Evolutionary conservation across 2,888 invertebrate genomes (phyloP), one percentile per base, ranked within the genome.

Genomic region (Pediacus dermestoides): DNA sequence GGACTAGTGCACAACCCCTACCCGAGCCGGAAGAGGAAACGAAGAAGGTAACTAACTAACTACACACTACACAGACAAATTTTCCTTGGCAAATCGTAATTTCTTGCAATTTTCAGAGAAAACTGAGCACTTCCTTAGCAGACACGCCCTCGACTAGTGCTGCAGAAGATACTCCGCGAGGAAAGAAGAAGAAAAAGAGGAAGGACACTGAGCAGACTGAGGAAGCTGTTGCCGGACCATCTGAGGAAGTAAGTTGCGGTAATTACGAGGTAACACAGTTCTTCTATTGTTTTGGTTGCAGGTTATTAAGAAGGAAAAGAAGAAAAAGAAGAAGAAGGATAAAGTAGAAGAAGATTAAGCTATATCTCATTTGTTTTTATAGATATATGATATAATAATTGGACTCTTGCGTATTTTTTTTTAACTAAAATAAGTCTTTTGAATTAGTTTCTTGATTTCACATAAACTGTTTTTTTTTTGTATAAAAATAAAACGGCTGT

Each of bases 181-280:
- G 79, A 57, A 80, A 80, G 66, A 81, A 82, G 66, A 81, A 78
- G 64, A 80, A 77, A 57, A 75, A 75, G 58, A 78, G 76, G 48
- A 74, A 74, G 60, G 64, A 53, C 36, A 64, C 67, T 11, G 70
- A 44, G 26, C 37, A 37, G 10, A 44, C 39, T 38, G 65, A 67
- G 7, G 26, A 14, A 13, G 30, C 11, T 6, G 62, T 63, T 60
- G 1, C 65, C 58, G 35, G 67, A 26, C 10, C 34, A 23, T 2
- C 21, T 13, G 31, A 15, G 8, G 31, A 10, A 9, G 21, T 12
- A 28, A 25, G 25, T 16, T 21, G 21, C 18, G 33, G 31, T 2
- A 28, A n/a, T n/a, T n/a, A n/a, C n/a, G 28, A 28, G 14, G 28
- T 28, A 28, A 28, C 8, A 9, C 10, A 4, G 10, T 3, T 11